phyloP scores from a whole-genome alignment of 2,797 vertebrate species.

The Graptemys geographica region DNA sequence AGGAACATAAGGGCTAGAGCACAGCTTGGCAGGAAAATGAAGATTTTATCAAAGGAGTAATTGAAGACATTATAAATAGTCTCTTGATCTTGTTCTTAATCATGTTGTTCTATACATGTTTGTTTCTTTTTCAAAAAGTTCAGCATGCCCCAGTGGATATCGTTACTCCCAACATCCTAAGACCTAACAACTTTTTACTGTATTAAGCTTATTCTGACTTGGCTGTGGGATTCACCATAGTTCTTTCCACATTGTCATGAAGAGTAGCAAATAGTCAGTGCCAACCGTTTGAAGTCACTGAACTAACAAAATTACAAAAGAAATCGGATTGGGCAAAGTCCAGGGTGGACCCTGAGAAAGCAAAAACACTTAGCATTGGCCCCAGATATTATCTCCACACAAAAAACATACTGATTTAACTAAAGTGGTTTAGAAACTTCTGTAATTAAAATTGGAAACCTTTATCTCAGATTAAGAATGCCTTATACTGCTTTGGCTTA shows the following conservation, averaged over 20 bases:
- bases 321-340: neutral
- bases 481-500: neutral
- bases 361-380: neutral
- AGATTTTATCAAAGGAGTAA: neutral
- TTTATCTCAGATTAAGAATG: neutral
- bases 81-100: neutral
- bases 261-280: neutral
- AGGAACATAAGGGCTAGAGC: neutral
- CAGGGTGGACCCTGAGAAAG: neutral
- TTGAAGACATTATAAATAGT: neutral
- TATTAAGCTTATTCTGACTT: neutral
- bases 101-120: rapidly evolving
- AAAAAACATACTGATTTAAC: neutral
- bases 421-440: neutral
- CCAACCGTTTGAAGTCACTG: neutral
- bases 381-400: neutral
- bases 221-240: neutral
- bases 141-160: neutral
- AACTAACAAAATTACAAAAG: neutral
- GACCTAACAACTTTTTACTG: neutral
- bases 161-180: neutral
- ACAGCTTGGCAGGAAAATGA: neutral
- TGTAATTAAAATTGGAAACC: neutral
- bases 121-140: neutral
- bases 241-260: neutral